phyloP scores from a whole-genome alignment of 1,140 invertebrate species.

The Hycleus cichorii region DNA sequence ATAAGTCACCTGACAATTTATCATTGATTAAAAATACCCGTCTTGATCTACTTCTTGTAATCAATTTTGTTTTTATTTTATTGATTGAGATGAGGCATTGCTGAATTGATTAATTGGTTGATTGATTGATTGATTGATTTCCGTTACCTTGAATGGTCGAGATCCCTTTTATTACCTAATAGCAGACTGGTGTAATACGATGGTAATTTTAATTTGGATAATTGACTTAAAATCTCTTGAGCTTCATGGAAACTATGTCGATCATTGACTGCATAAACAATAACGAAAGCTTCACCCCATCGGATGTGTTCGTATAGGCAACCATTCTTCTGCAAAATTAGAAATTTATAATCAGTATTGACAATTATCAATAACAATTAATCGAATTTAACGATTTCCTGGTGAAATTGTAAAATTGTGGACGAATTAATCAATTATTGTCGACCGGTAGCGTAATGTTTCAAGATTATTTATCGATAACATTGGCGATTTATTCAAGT shows the following conservation, averaged over 20 bases:
- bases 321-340: constrained; percentile 51
- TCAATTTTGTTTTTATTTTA: not conserved
- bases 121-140: too few species aligned
- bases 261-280: constrained; percentile 78
- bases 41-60: not conserved
- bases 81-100: not conserved
- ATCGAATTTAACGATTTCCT: too few species aligned
- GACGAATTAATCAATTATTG: too few species aligned
- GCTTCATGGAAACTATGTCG: constrained; percentile 67
- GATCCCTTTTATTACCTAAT: constrained; percentile 74
- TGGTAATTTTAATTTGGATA: constrained; percentile 59
- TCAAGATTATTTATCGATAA: too few species aligned
- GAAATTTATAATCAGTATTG: too few species aligned
- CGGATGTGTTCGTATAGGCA: constrained; percentile 67
- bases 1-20: too few species aligned
- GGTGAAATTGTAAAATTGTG: too few species aligned
- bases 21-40: too few species aligned
- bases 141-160: constrained; percentile 66
- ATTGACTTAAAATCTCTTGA: constrained; percentile 60
- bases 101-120: not conserved
- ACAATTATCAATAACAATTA: too few species aligned
- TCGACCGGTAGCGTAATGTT: too few species aligned
- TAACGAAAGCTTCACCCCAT: constrained; percentile 78
- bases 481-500: too few species aligned
- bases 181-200: constrained; percentile 66